Conservation (phyloP, 1,140 invertebrate genomes). For the Frieseomelitta varia region DNA sequence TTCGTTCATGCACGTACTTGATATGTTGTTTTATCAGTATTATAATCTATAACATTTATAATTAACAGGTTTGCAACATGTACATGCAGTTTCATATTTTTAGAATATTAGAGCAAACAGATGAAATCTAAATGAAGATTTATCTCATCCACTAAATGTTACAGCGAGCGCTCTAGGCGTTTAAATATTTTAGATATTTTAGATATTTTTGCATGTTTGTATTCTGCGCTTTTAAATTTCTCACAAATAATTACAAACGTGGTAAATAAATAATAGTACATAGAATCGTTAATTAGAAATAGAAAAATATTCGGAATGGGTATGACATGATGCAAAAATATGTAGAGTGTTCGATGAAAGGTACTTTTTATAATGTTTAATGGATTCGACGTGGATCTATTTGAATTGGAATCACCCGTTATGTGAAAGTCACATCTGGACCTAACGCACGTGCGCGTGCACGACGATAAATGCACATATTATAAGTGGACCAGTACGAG, state of each 20-base stretch:
- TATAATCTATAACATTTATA: no score
- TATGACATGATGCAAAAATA: no score
- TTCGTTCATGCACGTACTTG: fast-evolving
- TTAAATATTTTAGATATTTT: not conserved
- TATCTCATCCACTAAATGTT: not conserved
- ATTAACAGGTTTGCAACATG: not conserved
- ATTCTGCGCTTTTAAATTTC: not conserved
- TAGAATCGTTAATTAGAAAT: no score
- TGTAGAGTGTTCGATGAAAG: no score
- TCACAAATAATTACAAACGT: no score
- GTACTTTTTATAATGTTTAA: no score
- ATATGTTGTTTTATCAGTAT: not conserved
- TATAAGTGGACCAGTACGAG: not conserved
- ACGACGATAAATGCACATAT: constrained; percentile 8
- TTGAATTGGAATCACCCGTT: constrained; percentile 1
- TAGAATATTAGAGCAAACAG: not conserved
- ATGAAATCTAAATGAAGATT: not conserved
- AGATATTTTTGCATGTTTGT: not conserved
- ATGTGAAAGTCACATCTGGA: constrained; percentile 18
- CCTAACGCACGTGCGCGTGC: constrained; percentile 14
- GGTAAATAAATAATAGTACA: no score
- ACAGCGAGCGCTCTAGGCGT: not conserved
- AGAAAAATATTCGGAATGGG: no score
- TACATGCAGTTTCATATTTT: not conserved
- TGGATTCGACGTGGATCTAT: not conserved